A percentile compares a stretch with the other conserved stretches of the same genome.
Conservation (phyloP, 1,140 invertebrate genomes). For the Lutraria rhynchaena region DNA sequence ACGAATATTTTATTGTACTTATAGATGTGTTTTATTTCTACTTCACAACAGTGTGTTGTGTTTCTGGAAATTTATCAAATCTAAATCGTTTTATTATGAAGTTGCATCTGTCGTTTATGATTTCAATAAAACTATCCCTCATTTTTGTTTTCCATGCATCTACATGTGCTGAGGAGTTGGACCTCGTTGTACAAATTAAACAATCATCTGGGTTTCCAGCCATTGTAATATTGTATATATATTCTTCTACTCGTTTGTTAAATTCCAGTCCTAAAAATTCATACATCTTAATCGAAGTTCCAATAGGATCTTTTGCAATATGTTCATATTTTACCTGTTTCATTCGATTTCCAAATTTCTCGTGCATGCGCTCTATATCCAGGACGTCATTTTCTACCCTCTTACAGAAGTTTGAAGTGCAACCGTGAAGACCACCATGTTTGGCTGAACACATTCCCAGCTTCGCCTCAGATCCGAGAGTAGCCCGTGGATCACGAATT, state of each 20-base stretch:
- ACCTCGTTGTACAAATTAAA: conserved; percentile 39
- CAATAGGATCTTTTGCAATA: conserved; percentile 37
- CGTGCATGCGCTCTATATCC: background rate
- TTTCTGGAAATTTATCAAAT: conserved; percentile 1
- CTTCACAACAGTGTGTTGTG: background rate
- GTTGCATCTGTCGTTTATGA: conserved; percentile 36
- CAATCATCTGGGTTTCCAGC: conserved; percentile 21
- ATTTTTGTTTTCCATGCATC: conserved; percentile 42
- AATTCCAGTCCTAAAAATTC: conserved; percentile 45
- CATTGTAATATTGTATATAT: conserved; percentile 47
- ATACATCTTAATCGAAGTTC: conserved; percentile 14
- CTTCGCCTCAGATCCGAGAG: conserved; percentile 11
- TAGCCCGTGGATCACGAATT: conserved; percentile 41
- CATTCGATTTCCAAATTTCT: conserved; percentile 1
- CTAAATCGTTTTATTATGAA: conserved; percentile 28
- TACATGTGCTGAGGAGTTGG: conserved; percentile 34
- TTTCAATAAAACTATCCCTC: background rate
- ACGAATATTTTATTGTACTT: too few species aligned
- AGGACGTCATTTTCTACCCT: conserved; percentile 43
- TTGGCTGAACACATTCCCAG: conserved; percentile 4
- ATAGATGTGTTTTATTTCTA: too few species aligned
- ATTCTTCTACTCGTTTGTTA: background rate
- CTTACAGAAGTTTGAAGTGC: conserved; percentile 18
- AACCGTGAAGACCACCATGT: conserved; percentile 13
- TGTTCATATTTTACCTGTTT: conserved; percentile 29